These are phyloP conservation scores for Trissolcus japonicus DNA, from an alignment of 2,888 invertebrate species.

Conservation along the genomic window DNA sequence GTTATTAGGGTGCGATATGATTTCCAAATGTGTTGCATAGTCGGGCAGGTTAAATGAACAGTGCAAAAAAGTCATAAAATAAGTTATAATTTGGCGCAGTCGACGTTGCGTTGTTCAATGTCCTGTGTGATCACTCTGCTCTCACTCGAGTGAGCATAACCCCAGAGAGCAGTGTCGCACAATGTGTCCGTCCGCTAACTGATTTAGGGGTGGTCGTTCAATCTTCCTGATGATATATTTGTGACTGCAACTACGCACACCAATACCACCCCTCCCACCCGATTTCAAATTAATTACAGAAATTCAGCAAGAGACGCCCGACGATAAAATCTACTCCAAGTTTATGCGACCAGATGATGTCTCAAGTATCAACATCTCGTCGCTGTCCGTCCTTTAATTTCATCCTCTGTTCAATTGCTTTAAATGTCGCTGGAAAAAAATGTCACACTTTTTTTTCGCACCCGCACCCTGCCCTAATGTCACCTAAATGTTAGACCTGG, in stretches of 20 bases:
- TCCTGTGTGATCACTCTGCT: slow-evolving; percentile 75
- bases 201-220: slow-evolving; percentile 55
- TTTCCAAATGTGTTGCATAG: slow-evolving; percentile 67
- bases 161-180: slow-evolving; percentile 61
- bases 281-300: slow-evolving; percentile 72
- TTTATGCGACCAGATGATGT: slow-evolving; percentile 38
- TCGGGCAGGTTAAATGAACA: slow-evolving; percentile 74
- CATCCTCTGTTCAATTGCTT: slow-evolving; percentile 48
- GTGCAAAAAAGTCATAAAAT: slow-evolving; percentile 76
- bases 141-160: slow-evolving; percentile 73
- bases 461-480: too few species aligned
- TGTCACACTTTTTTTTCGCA: slow-evolving; percentile 42
- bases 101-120: slow-evolving; percentile 75
- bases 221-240: slow-evolving; percentile 49
- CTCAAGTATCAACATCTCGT: slow-evolving; percentile 16
- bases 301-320: slow-evolving; percentile 55
- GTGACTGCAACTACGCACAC: slow-evolving; percentile 52
- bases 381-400: not conserved
- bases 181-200: slow-evolving; percentile 55
- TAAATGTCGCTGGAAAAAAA: slow-evolving; percentile 56
- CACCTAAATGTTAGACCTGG: too few species aligned
- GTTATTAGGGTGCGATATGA: slow-evolving; percentile 75
- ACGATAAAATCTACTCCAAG: slow-evolving; percentile 47
- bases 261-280: slow-evolving; percentile 60
- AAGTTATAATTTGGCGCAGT: slow-evolving; percentile 77